Conservation (phyloP, 2,888 invertebrate species). For the Aphrophora alni region DNA sequence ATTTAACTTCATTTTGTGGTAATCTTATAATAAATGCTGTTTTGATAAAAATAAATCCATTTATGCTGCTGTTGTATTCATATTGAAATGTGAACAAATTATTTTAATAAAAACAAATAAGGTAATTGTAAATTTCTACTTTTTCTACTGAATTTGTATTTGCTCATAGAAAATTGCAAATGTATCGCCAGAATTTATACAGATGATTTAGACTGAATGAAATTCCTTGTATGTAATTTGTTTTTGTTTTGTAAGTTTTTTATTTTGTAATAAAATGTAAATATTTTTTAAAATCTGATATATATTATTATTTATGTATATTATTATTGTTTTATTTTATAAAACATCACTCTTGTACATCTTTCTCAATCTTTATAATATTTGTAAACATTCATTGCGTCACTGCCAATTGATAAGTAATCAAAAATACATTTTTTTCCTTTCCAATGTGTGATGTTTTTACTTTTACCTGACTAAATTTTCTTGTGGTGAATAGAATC, state of each 20-base stretch:
- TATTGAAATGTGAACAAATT: not conserved
- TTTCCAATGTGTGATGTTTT: not conserved
- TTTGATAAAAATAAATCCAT: too few relatives aligned
- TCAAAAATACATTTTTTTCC: not conserved
- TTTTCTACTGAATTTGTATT: not conserved
- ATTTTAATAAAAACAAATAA: not conserved
- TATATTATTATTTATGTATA: not conserved
- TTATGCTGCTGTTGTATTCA: too few relatives aligned
- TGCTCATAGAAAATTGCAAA: not conserved
- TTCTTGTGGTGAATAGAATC: too few relatives aligned
- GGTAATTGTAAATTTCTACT: not conserved
- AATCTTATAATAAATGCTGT: too few relatives aligned
- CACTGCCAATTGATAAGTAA: not conserved
- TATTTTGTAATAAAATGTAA: not conserved
- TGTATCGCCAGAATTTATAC: not conserved
- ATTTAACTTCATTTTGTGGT: too few relatives aligned
- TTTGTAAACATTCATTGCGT: not conserved
- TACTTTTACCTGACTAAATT: not conserved
- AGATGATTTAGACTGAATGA: not conserved
- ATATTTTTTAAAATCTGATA: not conserved
- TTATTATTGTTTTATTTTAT: not conserved
- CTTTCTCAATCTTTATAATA: not conserved
- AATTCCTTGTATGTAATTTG: not conserved
- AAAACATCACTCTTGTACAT: not conserved
- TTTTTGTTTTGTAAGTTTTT: not conserved